Conservation (phyloP, 1,140 invertebrate species). For the Plodia interpunctella region DNA sequence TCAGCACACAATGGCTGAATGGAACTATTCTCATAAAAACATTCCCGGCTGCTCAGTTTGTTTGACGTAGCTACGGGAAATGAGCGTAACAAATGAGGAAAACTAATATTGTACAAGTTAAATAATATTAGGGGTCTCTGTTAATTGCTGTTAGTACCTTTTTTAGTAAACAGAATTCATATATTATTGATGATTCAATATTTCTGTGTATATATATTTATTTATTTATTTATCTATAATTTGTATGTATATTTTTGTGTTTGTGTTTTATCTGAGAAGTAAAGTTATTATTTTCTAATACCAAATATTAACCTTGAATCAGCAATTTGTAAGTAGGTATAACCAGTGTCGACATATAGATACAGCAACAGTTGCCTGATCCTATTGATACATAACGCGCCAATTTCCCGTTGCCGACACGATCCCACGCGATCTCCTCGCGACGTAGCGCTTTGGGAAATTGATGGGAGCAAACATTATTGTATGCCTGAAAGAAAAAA, state of each 20-base stretch:
- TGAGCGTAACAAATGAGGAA: slow-evolving; percentile 14
- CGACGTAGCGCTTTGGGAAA: slow-evolving; percentile 22
- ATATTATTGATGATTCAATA: too few species aligned
- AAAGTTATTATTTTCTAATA: too few species aligned
- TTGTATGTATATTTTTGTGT: too few species aligned
- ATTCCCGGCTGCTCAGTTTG: slow-evolving; percentile 28
- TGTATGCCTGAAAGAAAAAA: slow-evolving; percentile 13
- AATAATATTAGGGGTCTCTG: neutral
- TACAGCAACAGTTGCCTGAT: slow-evolving; percentile 44
- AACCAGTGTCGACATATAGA: neutral
- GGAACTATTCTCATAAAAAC: slow-evolving; percentile 40
- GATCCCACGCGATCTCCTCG: neutral
- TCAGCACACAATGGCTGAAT: slow-evolving; percentile 31
- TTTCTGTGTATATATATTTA: too few species aligned
- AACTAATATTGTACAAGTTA: neutral
- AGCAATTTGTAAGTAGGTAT: too few species aligned
- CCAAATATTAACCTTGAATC: too few species aligned
- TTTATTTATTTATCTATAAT: too few species aligned
- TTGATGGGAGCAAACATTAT: slow-evolving; percentile 3
- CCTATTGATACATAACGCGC: slow-evolving; percentile 36
- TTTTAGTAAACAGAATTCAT: neutral
- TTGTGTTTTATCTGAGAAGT: too few species aligned
- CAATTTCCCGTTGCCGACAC: slow-evolving; percentile 41
- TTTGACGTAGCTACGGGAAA: slow-evolving; percentile 26
- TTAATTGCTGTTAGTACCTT: neutral